A percentile compares a stretch with the other conserved stretches of the same genome.
phyloP scores from a whole-genome alignment of 2,113 vertebrate genomes.

The Picathartes gymnocephalus region DNA sequence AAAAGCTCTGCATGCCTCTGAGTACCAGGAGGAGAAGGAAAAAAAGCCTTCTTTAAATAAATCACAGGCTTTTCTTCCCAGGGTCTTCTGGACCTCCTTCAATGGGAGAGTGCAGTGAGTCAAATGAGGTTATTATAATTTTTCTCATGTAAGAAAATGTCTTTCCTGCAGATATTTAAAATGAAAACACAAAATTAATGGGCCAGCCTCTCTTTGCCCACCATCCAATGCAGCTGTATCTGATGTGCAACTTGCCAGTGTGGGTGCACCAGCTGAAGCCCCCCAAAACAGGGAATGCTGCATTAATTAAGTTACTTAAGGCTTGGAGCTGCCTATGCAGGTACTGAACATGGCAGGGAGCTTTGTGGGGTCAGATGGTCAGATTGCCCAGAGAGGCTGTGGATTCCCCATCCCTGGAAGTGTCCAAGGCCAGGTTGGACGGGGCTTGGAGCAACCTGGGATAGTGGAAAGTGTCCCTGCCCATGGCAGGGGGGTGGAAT shows the following conservation, averaged over 20 bases:
- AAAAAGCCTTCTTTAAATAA: neutral
- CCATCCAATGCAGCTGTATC: neutral
- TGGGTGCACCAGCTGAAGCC: no score
- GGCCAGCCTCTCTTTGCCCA: neutral
- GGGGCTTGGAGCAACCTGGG: neutral
- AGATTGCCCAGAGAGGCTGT: neutral
- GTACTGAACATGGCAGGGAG: neutral
- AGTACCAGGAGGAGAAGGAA: neutral
- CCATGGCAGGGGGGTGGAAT: neutral
- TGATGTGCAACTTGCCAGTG: neutral
- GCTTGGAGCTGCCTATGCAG: neutral
- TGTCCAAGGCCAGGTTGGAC: neutral
- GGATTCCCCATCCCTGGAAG: neutral
- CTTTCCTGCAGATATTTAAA: neutral
- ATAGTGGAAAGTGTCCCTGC: neutral
- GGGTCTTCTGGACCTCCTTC: neutral
- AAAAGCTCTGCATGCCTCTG: neutral
- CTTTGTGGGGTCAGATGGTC: neutral
- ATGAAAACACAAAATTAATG: neutral
- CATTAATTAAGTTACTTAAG: neutral
- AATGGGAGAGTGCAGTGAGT: neutral
- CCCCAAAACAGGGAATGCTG: neutral
- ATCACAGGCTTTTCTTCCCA: neutral
- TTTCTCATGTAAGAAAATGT: neutral
- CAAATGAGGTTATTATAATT: neutral